phyloP scores from a whole-genome alignment of 2,888 invertebrate species.

The Callyntrura guangdongensis region DNA sequence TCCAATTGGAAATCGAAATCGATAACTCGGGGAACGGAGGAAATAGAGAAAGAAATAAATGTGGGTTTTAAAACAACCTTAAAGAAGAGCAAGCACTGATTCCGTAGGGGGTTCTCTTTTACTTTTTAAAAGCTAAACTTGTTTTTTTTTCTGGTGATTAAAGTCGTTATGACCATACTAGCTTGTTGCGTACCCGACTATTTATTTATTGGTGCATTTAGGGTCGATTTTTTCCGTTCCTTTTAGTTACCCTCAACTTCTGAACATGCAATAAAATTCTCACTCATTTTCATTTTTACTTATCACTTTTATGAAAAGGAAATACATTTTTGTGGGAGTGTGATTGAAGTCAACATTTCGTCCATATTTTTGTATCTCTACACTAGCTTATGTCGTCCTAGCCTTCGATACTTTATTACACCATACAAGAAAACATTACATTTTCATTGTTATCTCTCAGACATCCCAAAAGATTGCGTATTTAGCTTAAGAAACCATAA shows the following conservation, averaged over 20 bases:
- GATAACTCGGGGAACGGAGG: neutral
- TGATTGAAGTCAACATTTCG: no score
- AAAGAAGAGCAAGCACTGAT: neutral
- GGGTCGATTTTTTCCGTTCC: no score
- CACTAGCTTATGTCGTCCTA: no score
- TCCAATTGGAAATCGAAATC: constrained; percentile 37
- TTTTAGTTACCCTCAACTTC: no score
- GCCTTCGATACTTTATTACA: no score
- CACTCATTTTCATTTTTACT: no score
- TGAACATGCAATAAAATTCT: no score
- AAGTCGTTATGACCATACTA: neutral
- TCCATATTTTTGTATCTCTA: no score
- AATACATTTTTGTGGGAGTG: no score
- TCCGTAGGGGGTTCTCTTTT: neutral
- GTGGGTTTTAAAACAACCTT: neutral
- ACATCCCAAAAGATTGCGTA: neutral
- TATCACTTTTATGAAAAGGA: no score
- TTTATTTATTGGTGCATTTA: constrained; percentile 28
- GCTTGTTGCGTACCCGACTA: neutral
- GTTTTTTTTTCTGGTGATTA: neutral
- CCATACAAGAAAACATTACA: neutral
- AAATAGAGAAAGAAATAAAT: constrained; percentile 18
- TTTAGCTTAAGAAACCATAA: constrained; percentile 43
- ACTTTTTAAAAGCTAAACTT: no score
- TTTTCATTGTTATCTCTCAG: neutral